Evolutionary conservation across 2,113 vertebrate genomes (phyloP), one percentile per base, ranked within the genome.

Genomic region (Seriola rivoliana): DNA sequence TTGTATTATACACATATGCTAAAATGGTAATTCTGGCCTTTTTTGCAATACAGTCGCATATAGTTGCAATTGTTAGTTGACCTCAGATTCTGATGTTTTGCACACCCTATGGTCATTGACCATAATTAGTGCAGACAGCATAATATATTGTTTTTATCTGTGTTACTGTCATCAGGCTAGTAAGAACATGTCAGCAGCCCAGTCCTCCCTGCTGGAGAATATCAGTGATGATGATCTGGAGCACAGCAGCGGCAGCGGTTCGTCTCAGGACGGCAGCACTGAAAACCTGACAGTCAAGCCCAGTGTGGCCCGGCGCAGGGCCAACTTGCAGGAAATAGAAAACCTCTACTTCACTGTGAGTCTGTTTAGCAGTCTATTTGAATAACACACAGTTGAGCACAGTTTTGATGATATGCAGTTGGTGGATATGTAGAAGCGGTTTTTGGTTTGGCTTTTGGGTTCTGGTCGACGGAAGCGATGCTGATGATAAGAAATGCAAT

Each of bases 261-360:
- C 86, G 0, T 93, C 93, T 55, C 93, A 90, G 0, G 96, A 96
- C 12, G 94, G 89, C 65, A 92, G 94, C 73, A 91, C 87, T 0
- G 96, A 97, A 52, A 89, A 88, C 59, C 79, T 91, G 72, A 52
- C 77, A 2, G 74, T 70, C 8, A 93, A 91, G 50, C 85, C 86
- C 50, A 92, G 89, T 52, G 92, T 94, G 17, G 87, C 92, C 1
- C 95, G 93, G 40, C 95, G 96, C 29, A 93, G 94, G 78, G 91
- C 95, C 85, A 96, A 81, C 84, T 89, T 95, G 82, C 96, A 96
- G 80, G 97, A 97, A 65, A 93, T 95, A 0, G 97, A 98, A 87
- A 95, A 60, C 71, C 88, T 95, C 81, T 97, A 97, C 78, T 87
- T 96, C 46, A 87, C 74, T 81, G 97, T 97, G 85, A 93, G 95